Percentiles rank a stretch among this genome's conserved stretches.
Evolutionary conservation across 2,113 vertebrate genomes (phyloP).

Genomic region (Cromileptes altivelis): DNA sequence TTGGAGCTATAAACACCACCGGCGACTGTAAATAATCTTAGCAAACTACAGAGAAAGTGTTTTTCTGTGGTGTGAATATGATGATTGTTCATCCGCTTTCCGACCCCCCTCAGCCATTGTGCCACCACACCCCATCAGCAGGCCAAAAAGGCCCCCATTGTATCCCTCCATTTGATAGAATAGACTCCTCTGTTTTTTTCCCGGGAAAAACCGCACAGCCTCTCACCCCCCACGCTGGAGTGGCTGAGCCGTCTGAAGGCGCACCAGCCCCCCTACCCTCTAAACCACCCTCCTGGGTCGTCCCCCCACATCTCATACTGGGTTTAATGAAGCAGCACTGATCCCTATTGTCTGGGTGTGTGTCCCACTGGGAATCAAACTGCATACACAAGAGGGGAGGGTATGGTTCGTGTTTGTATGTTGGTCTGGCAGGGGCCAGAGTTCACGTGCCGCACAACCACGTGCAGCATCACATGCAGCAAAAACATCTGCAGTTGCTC

Average conservation of each 20-base stretch:
- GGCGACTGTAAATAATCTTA: slow-evolving; percentile 14
- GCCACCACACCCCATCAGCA: slow-evolving; percentile 51
- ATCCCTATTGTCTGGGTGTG: slow-evolving; percentile 82
- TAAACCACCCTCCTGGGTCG: slow-evolving; percentile 35
- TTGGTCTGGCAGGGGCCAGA: slow-evolving; percentile 53
- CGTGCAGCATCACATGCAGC: slow-evolving; percentile 47
- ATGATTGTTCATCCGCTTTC: slow-evolving; percentile 40
- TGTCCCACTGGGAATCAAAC: slow-evolving; percentile 77
- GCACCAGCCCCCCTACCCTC: slow-evolving; percentile 34
- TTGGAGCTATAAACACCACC: not conserved
- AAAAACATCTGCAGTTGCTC: slow-evolving; percentile 50
- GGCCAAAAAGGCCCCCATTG: slow-evolving; percentile 69
- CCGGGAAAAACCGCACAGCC: slow-evolving; percentile 75
- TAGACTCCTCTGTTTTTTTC: slow-evolving; percentile 67
- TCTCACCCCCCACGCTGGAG: slow-evolving; percentile 42
- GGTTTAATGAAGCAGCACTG: slow-evolving; percentile 83
- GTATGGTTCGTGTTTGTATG: slow-evolving; percentile 61
- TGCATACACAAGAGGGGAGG: slow-evolving; percentile 57
- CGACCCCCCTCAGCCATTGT: slow-evolving; percentile 46
- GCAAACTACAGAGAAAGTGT: slow-evolving; percentile 37
- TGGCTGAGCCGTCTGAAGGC: slow-evolving; percentile 61
- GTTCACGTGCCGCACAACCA: slow-evolving; percentile 64
- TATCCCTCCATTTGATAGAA: slow-evolving; percentile 57
- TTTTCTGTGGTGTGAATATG: slow-evolving; percentile 54
- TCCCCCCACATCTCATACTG: slow-evolving; percentile 58